phyloP scores from a whole-genome alignment of 2,113 vertebrate species.

The Aythya baeri region DNA sequence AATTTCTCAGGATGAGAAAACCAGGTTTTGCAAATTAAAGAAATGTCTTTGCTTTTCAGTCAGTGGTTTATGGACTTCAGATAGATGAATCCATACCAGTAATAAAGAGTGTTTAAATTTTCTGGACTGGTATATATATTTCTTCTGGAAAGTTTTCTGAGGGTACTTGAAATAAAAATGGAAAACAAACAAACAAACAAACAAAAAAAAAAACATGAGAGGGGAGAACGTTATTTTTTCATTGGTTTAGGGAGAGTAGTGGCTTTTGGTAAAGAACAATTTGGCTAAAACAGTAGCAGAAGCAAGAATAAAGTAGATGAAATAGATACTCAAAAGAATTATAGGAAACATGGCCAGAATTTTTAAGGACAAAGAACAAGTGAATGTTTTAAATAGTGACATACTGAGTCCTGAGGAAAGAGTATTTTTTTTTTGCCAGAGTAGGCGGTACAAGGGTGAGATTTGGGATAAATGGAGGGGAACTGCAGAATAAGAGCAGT shows the following conservation, averaged over 20 bases:
- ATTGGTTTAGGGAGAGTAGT: background rate
- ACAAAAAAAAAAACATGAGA: accelerated
- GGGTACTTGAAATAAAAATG: background rate
- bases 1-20: background rate
- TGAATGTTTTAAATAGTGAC: background rate
- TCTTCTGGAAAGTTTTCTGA: background rate
- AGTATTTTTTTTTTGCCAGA: background rate
- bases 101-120: background rate
- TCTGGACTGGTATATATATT: background rate
- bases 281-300: background rate
- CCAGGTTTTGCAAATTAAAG: background rate
- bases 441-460: background rate
- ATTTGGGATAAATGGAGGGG: background rate
- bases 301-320: background rate
- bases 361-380: background rate
- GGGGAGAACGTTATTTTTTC: background rate
- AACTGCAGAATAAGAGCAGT: background rate
- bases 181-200: background rate
- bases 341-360: background rate
- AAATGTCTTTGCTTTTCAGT: background rate
- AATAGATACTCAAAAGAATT: background rate
- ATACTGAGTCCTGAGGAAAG: background rate
- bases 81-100: background rate
- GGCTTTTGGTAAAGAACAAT: background rate
- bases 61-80: background rate